These are phyloP conservation scores for Brachionus rubens DNA, from an alignment of 1,140 invertebrate genomes.

Conservation along the genomic window DNA sequence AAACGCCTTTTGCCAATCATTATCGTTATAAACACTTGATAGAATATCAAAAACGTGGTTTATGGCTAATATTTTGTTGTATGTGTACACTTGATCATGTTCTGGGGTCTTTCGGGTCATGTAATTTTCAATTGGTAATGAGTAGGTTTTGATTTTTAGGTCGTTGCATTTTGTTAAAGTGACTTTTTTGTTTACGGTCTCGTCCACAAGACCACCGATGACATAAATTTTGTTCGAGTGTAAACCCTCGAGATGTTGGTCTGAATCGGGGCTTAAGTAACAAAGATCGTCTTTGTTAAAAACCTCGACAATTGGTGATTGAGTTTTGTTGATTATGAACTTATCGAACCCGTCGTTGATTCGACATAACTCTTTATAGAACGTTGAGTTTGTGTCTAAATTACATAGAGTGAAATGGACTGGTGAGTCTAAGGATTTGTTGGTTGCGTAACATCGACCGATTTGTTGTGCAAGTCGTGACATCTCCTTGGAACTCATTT, in stretches of 20 bases:
- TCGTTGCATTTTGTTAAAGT: conserved; percentile 46
- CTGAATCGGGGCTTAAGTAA: conserved; percentile 57
- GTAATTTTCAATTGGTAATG: conserved; percentile 51
- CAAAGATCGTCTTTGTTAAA: conserved; percentile 47
- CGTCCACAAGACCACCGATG: conserved; percentile 59
- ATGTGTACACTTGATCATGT: conserved; percentile 20
- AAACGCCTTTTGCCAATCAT: conserved; percentile 52
- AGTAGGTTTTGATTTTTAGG: conserved; percentile 47
- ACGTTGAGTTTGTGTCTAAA: conserved; percentile 48
- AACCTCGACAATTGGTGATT: neutral
- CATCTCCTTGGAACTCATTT: conserved; percentile 49
- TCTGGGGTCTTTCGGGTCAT: conserved; percentile 48
- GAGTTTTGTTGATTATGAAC: conserved; percentile 47
- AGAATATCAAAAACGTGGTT: conserved; percentile 57
- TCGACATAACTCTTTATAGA: conserved; percentile 50
- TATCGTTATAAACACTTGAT: conserved; percentile 50
- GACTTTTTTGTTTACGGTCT: conserved; percentile 54
- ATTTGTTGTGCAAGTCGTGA: conserved; percentile 52
- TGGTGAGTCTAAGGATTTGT: conserved; percentile 49
- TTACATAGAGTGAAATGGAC: conserved; percentile 50
- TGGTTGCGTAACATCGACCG: conserved; percentile 51
- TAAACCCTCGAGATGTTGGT: conserved; percentile 50
- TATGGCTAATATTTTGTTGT: conserved; percentile 50
- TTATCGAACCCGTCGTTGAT: conserved; percentile 51
- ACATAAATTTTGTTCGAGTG: conserved; percentile 56